These are phyloP conservation scores for Pitangus sulphuratus DNA, from an alignment of 2,797 vertebrate genomes.

Conservation along the genomic window DNA sequence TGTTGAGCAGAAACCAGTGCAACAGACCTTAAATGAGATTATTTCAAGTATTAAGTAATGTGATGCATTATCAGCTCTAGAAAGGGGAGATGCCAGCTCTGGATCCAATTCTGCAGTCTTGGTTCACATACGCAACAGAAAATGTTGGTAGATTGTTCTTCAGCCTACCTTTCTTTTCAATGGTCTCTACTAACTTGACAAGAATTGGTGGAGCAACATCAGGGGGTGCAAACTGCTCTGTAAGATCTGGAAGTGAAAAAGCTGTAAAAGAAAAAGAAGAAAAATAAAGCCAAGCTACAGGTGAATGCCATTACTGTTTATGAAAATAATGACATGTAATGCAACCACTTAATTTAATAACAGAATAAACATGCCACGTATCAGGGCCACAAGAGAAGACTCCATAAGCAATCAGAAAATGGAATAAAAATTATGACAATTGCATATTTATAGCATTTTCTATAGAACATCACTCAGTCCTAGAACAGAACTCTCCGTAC, in stretches of 20 bases:
- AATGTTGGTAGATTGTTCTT: not conserved
- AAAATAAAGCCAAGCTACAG: not conserved
- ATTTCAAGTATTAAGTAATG: not conserved
- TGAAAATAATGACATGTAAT: not conserved
- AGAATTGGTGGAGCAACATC: slow-evolving; percentile 88
- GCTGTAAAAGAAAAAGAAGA: slow-evolving; percentile 72
- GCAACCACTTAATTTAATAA: not conserved
- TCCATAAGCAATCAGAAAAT: not conserved
- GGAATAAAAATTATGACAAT: not conserved
- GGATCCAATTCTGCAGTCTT: not conserved
- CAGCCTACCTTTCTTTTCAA: slow-evolving; percentile 92
- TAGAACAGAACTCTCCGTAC: not conserved
- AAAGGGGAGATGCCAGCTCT: not conserved
- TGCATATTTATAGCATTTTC: not conserved
- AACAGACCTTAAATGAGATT: not conserved
- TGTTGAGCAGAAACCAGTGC: not conserved
- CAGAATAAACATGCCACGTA: not conserved
- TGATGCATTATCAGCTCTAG: not conserved
- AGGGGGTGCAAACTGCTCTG: slow-evolving; percentile 91
- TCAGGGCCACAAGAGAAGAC: not conserved
- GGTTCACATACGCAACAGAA: not conserved
- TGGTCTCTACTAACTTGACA: slow-evolving; percentile 86
- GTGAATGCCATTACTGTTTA: not conserved
- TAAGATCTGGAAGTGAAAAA: slow-evolving; percentile 86
- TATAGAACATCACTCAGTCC: not conserved